Conservation (phyloP, 2,888 invertebrate genomes). For the Drosophila nr. fundita region DNA sequence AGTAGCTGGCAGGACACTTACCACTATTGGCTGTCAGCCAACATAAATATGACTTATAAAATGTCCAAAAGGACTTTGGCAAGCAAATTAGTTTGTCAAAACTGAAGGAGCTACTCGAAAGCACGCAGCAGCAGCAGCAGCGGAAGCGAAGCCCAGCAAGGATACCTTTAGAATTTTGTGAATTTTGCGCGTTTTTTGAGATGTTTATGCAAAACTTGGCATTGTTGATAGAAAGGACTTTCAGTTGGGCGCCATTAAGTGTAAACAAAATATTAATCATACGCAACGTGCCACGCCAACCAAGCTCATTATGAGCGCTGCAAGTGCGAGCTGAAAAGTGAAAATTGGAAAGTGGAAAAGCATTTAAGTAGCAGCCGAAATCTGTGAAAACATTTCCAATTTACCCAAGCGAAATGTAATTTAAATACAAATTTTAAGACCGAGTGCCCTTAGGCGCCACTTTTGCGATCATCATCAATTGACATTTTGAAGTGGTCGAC, state of each 20-base stretch:
- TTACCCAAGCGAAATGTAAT: slow-evolving; percentile 61
- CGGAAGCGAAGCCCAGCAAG: slow-evolving; percentile 11
- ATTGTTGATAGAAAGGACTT: slow-evolving; percentile 49
- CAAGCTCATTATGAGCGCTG: slow-evolving; percentile 35
- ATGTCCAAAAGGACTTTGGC: slow-evolving; percentile 60
- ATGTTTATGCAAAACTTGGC: slow-evolving; percentile 59
- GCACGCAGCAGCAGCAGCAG: slow-evolving; percentile 5
- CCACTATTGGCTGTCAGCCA: slow-evolving; percentile 66
- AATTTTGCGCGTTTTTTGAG: slow-evolving; percentile 49
- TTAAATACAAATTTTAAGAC: slow-evolving; percentile 56
- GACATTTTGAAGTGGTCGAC: slow-evolving; percentile 49
- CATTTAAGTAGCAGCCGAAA: slow-evolving; percentile 60
- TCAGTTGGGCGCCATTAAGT: slow-evolving; percentile 35
- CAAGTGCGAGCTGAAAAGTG: slow-evolving; percentile 19
- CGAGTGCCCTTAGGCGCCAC: slow-evolving; percentile 31
- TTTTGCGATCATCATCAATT: slow-evolving; percentile 51
- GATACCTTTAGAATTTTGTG: slow-evolving; percentile 37
- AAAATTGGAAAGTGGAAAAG: slow-evolving; percentile 19
- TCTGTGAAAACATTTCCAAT: slow-evolving; percentile 59
- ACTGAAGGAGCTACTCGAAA: slow-evolving; percentile 30
- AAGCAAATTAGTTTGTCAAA: slow-evolving; percentile 64
- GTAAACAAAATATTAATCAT: slow-evolving; percentile 73
- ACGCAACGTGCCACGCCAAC: slow-evolving; percentile 54
- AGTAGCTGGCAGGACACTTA: slow-evolving; percentile 37
- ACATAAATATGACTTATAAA: slow-evolving; percentile 76